These are phyloP conservation scores for Eupithecia subumbrata DNA, from an alignment of 2,888 invertebrate species.

Conservation along the genomic window DNA sequence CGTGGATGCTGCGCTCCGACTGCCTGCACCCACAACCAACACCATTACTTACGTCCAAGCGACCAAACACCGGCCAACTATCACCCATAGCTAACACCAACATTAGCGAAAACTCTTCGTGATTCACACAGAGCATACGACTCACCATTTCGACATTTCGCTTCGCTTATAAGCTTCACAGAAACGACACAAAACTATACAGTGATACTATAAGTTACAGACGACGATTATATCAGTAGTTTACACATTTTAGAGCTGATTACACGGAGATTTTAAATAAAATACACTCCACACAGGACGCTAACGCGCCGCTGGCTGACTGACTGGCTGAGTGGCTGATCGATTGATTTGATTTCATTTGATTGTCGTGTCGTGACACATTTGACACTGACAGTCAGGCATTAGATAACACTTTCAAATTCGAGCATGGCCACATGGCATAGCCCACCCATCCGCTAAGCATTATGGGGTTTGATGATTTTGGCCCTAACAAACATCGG, in stretches of 20 bases:
- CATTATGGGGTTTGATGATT: no score
- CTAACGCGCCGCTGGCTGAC: neutral
- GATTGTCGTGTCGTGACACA: neutral
- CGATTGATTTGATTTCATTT: neutral
- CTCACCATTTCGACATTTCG: constrained; percentile 76
- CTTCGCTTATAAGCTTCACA: constrained; percentile 35
- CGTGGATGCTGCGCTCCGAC: constrained; percentile 90
- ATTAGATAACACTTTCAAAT: neutral
- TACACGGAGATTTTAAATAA: constrained; percentile 13
- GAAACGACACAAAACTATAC: constrained; percentile 14
- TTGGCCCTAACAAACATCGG: no score
- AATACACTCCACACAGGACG: neutral
- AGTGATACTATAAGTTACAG: constrained; percentile 3
- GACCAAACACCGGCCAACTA: neutral
- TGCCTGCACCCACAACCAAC: constrained; percentile 63
- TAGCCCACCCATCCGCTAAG: neutral
- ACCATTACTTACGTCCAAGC: constrained; percentile 9
- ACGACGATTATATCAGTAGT: constrained; percentile 30
- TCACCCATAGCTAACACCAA: neutral
- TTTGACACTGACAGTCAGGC: neutral
- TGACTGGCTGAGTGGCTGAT: neutral
- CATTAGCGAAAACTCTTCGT: constrained; percentile 31
- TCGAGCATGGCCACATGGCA: neutral
- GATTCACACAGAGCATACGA: constrained; percentile 41
- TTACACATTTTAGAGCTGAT: constrained; percentile 41